Evolutionary conservation across 2,113 vertebrate species (phyloP).

Genomic region (Nipponia nippon): DNA sequence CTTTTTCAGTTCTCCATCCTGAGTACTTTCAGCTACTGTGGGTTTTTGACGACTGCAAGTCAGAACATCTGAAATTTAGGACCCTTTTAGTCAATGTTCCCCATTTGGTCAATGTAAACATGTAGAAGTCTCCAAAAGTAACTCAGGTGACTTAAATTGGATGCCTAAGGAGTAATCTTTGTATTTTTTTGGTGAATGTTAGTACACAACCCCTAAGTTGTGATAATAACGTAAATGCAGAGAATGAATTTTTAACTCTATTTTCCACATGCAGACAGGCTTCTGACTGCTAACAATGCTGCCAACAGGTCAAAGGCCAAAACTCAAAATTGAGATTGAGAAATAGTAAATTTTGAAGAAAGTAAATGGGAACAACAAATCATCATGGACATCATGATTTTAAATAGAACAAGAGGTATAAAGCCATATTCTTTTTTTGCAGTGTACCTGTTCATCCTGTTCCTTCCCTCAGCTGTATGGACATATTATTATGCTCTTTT

Average conservation of each 20-base stretch:
- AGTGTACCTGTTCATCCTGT: neutral
- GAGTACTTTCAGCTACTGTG: neutral
- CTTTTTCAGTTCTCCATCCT: neutral
- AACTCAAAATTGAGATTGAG: neutral
- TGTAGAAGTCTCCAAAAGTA: neutral
- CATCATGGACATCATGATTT: neutral
- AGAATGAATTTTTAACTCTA: neutral
- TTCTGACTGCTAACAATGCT: neutral
- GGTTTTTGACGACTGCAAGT: neutral
- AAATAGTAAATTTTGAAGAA: neutral
- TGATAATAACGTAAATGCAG: neutral
- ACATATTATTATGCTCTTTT: neutral
- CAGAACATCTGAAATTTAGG: neutral
- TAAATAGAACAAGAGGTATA: neutral
- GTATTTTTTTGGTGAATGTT: neutral
- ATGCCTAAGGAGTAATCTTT: neutral
- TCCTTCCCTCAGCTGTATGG: neutral
- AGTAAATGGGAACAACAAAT: neutral
- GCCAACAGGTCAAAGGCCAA: neutral
- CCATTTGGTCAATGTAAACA: neutral
- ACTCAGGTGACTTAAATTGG: neutral
- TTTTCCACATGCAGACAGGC: neutral
- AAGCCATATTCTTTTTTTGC: neutral
- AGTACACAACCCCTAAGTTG: neutral
- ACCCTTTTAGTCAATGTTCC: neutral